A percentile compares a stretch with the other conserved stretches of the same genome.
These are phyloP conservation scores for Therioaphis trifolii DNA, from an alignment of 2,888 invertebrate genomes.

Conservation along the genomic window DNA sequence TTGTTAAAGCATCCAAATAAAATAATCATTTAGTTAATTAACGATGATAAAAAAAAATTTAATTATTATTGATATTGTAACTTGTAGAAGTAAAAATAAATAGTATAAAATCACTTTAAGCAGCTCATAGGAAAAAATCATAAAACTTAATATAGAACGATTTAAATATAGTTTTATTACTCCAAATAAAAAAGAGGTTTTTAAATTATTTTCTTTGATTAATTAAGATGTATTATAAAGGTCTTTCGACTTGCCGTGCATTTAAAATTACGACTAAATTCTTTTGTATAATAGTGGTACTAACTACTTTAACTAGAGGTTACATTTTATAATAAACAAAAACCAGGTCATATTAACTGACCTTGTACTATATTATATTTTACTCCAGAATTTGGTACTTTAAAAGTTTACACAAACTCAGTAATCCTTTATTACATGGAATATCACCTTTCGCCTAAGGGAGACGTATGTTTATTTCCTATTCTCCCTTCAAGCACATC, in stretches of 20 bases:
- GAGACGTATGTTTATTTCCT: slow-evolving; percentile 9
- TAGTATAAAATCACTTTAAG: too few species aligned
- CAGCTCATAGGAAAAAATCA: too few species aligned
- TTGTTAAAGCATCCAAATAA: too few species aligned
- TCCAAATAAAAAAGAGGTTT: too few species aligned
- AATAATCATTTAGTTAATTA: neutral
- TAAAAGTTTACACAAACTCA: slow-evolving; percentile 42
- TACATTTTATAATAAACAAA: slow-evolving; percentile 10
- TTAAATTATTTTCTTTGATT: too few species aligned
- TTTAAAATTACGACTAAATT: slow-evolving; percentile 26
- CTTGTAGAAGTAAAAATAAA: neutral
- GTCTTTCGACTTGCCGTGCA: neutral
- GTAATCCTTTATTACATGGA: slow-evolving; percentile 33
- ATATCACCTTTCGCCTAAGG: slow-evolving; percentile 45
- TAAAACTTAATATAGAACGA: too few species aligned
- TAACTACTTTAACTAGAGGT: neutral
- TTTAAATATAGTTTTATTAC: too few species aligned
- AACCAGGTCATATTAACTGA: slow-evolving; percentile 40
- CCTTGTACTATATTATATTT: slow-evolving; percentile 50
- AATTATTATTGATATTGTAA: neutral
- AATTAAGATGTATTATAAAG: neutral
- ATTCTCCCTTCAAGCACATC: slow-evolving; percentile 14
- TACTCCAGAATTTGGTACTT: neutral
- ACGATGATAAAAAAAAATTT: neutral
- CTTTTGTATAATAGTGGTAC: neutral